Percentiles rank a stretch among this genome's conserved stretches.
Evolutionary conservation across 2,888 invertebrate species (phyloP).

Genomic region (Blastobasis lacticolella): DNA sequence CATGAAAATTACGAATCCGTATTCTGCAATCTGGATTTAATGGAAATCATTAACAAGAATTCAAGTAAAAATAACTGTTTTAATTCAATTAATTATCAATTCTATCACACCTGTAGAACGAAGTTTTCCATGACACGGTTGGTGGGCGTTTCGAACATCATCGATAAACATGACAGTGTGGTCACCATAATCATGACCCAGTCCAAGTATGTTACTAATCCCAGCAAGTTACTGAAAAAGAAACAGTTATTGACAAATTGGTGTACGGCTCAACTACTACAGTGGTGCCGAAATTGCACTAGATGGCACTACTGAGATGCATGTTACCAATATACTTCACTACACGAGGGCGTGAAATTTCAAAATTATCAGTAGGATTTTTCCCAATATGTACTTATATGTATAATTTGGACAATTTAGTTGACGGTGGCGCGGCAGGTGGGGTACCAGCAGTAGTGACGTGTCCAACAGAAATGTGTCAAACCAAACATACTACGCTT

Average conservation of each 20-base stretch:
- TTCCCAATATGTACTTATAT: too few species aligned
- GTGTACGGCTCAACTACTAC: too few species aligned
- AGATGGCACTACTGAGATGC: too few species aligned
- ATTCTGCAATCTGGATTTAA: slow-evolving; percentile 87
- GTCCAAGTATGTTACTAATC: slow-evolving; percentile 97
- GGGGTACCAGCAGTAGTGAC: slow-evolving; percentile 94
- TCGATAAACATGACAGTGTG: slow-evolving; percentile 96
- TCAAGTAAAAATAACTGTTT: background rate
- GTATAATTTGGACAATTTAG: slow-evolving; percentile 7
- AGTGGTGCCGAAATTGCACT: too few species aligned
- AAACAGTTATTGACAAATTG: background rate
- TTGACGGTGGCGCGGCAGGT: slow-evolving; percentile 96
- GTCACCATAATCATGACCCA: slow-evolving; percentile 99
- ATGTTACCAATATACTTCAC: too few species aligned
- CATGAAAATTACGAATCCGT: slow-evolving; percentile 98
- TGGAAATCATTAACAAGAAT: background rate
- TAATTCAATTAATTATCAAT: background rate
- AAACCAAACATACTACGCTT: too few species aligned
- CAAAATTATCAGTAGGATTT: too few species aligned
- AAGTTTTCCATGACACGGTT: slow-evolving; percentile 95
- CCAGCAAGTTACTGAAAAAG: slow-evolving; percentile 90
- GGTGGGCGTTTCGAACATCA: slow-evolving; percentile 99
- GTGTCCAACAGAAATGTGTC: slow-evolving; percentile 94
- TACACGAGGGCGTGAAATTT: too few species aligned
- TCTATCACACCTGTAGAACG: slow-evolving; percentile 78